These are phyloP conservation scores for Falco columbarius DNA, from an alignment of 2,797 vertebrate species.

Conservation along the genomic window DNA sequence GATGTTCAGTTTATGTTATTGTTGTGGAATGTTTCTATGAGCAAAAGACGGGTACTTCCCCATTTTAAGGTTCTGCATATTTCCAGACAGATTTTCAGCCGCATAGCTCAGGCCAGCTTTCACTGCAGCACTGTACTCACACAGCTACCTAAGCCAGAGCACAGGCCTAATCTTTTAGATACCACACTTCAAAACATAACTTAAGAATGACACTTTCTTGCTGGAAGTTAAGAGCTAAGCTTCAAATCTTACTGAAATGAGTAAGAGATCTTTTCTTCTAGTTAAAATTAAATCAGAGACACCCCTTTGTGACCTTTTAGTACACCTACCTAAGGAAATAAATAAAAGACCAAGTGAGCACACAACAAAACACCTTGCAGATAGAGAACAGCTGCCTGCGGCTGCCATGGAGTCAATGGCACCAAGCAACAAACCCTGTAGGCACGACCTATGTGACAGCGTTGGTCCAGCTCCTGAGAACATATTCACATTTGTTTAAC, in stretches of 20 bases:
- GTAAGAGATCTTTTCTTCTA: background rate
- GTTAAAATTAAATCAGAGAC: background rate
- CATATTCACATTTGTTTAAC: background rate
- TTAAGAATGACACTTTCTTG: background rate
- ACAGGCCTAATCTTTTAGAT: background rate
- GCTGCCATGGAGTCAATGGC: background rate
- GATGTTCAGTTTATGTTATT: background rate
- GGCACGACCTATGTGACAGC: background rate
- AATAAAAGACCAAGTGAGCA: background rate
- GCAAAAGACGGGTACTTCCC: background rate
- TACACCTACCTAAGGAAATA: background rate
- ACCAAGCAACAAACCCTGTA: background rate
- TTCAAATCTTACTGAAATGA: background rate
- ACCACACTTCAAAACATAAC: background rate
- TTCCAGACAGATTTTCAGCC: background rate
- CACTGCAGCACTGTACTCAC: background rate
- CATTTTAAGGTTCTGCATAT: background rate
- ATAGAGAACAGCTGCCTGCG: background rate
- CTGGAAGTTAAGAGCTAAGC: background rate
- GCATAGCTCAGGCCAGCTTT: background rate
- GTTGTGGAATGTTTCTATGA: background rate
- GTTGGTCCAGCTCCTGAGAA: background rate
- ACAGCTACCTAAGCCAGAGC: background rate
- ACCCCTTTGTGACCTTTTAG: background rate
- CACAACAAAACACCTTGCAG: background rate